phyloP scores from a whole-genome alignment of 23 tunicate species.

The Ciona savignyi region DNA sequence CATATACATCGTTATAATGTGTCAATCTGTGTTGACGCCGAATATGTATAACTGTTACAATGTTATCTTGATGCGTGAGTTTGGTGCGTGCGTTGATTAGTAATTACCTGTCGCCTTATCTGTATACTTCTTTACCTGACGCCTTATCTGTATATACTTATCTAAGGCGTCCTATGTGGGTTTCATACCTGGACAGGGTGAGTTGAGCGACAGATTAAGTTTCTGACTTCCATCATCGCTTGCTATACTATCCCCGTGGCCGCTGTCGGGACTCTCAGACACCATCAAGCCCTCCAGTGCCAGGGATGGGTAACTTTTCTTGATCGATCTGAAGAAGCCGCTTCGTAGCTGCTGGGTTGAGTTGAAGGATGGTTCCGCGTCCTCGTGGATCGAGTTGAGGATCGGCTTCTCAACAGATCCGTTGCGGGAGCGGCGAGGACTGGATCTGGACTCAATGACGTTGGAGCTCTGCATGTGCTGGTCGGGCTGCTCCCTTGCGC shows the following conservation, averaged over 20 bases:
- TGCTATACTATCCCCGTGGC: conserved; percentile 1
- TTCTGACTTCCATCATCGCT: conserved; percentile 15
- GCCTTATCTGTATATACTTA: no score
- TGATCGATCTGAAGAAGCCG: conserved; percentile 79
- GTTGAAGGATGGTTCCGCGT: conserved; percentile 24
- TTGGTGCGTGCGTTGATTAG: no score
- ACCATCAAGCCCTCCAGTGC: conserved; percentile 8
- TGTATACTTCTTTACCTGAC: no score
- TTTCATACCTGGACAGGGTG: not conserved
- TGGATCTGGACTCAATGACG: not conserved
- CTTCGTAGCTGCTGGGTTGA: conserved; percentile 74
- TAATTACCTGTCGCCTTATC: no score
- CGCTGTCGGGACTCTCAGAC: conserved; percentile 11
- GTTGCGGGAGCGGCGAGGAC: not conserved
- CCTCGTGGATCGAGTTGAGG: not conserved
- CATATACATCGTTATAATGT: no score
- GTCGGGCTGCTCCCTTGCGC: not conserved
- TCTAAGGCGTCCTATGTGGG: no score
- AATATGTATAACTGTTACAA: no score
- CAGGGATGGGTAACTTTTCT: conserved; percentile 51
- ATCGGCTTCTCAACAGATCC: not conserved
- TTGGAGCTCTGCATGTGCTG: not conserved
- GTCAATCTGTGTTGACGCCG: no score
- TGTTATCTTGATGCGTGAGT: no score
- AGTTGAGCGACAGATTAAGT: not conserved